Percentiles rank a stretch among this genome's conserved stretches.
These are phyloP conservation scores for Harmothoe impar DNA, from an alignment of 2,888 invertebrate species.

Conservation along the genomic window DNA sequence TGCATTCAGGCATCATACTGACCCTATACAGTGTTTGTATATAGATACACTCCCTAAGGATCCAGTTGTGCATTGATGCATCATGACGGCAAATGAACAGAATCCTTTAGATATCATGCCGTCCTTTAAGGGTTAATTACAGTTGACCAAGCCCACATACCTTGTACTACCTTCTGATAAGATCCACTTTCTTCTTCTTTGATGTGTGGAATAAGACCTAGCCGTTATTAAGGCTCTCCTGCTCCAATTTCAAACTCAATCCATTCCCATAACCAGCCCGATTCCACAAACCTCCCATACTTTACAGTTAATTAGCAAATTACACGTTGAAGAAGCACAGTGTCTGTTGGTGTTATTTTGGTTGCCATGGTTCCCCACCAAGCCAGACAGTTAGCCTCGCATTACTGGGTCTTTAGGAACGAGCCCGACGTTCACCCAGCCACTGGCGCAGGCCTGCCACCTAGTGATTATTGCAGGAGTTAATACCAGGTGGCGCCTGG, in stretches of 20 bases:
- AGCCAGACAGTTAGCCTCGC: not conserved
- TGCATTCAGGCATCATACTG: too few species aligned
- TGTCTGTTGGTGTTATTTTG: slow-evolving; percentile 6
- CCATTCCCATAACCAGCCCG: not conserved
- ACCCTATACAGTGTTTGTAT: too few species aligned
- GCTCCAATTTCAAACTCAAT: not conserved
- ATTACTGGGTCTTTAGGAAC: not conserved
- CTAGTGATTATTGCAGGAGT: not conserved
- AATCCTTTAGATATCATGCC: too few species aligned
- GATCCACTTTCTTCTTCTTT: not conserved
- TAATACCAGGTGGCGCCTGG: not conserved
- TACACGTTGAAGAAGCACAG: not conserved
- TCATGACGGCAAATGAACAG: too few species aligned
- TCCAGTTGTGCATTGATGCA: too few species aligned
- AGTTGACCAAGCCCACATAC: not conserved
- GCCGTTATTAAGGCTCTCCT: not conserved
- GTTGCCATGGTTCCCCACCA: slow-evolving; percentile 3
- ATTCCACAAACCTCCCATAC: too few species aligned
- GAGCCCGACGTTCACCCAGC: not conserved
- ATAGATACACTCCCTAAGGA: too few species aligned
- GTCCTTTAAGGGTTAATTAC: too few species aligned
- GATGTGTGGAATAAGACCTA: not conserved
- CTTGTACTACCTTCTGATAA: not conserved
- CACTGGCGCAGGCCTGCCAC: not conserved
- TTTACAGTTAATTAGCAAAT: not conserved